These are phyloP conservation scores for Microdon myrmicae DNA, from an alignment of 2,888 invertebrate species.

Conservation along the genomic window DNA sequence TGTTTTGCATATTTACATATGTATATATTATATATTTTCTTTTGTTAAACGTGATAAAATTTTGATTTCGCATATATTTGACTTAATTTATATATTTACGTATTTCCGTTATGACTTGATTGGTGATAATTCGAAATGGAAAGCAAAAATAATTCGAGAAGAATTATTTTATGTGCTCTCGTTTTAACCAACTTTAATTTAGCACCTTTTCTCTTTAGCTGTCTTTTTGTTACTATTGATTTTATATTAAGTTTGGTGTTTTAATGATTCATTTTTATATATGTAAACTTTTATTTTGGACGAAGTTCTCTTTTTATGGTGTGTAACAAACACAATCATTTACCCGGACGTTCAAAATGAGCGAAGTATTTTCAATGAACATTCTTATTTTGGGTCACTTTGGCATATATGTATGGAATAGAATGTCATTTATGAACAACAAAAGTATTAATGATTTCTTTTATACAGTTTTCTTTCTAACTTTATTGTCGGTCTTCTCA, in stretches of 20 bases:
- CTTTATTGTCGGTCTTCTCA: too few relatives aligned
- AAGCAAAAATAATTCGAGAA: constrained; percentile 27
- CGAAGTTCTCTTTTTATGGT: constrained; percentile 33
- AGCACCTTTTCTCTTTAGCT: constrained; percentile 36
- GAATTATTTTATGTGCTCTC: constrained; percentile 23
- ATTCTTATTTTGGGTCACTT: too few relatives aligned
- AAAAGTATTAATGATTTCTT: too few relatives aligned
- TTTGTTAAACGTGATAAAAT: constrained; percentile 39
- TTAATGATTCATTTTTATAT: constrained; percentile 9
- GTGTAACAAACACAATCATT: too few relatives aligned
- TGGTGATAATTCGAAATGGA: constrained; percentile 13
- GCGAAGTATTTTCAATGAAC: too few relatives aligned
- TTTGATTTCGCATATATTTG: constrained; percentile 50
- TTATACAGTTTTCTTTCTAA: too few relatives aligned
- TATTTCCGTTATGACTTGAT: constrained; percentile 21
- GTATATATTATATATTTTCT: not conserved
- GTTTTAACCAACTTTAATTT: constrained; percentile 33
- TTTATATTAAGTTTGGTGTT: constrained; percentile 3
- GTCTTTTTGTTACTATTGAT: constrained; percentile 7
- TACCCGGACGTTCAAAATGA: too few relatives aligned
- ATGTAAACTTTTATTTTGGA: constrained; percentile 26
- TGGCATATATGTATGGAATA: not conserved
- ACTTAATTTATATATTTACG: constrained; percentile 51
- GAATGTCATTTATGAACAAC: too few relatives aligned
- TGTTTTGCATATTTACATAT: constrained; percentile 29